Evolutionary conservation across 2,888 invertebrate genomes (phyloP), one percentile per base, ranked within the genome.

Genomic region (Trichopria drosophilae): DNA sequence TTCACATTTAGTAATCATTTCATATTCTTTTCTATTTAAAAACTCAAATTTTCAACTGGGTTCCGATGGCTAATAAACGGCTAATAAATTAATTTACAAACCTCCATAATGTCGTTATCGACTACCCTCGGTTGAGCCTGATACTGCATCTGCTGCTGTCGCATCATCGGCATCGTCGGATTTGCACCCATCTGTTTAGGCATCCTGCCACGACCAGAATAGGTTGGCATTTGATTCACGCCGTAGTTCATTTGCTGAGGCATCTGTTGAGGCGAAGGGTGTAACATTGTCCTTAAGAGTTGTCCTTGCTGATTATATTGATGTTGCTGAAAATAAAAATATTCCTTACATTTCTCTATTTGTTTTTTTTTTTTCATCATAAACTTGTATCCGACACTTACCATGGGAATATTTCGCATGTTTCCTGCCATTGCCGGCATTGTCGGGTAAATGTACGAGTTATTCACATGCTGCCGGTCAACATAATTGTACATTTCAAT

Each of bases 261-360:
- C n/a, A n/a, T n/a, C 26, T 71, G 59, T 23, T 78, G 78, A 65
- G 78, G 78, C 72, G 79, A 64, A 22, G 79, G 65, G 55, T 79
- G 79, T 65, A 79, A 79, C 61, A 78, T 50, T 57, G 53, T 47
- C 35, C 52, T 55, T 19, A 55, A 31, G 16, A 57, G 78, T 52
- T 80, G 76, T 54, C 76, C 61, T 50, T 64, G 63, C 50, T 55
- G 54, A 39, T 58, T 48, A 60, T 77, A 76, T 55, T 77, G 77
- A 61, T 78, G 78, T 52, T 79, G 76, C 55, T 77, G 60, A 5
- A 26, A 22, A 37, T 6, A 22, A 6, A 7, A 28, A 41, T 15
- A n/a, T n/a, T n/a, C n/a, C n/a, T n/a, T n/a, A n/a, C n/a, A n/a
- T n/a, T n/a, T n/a, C n/a, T n/a, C n/a, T n/a, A 34, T 34, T 15